Conservation (phyloP, 1,140 invertebrate genomes). For the Macrotrachela quadricornifera region DNA sequence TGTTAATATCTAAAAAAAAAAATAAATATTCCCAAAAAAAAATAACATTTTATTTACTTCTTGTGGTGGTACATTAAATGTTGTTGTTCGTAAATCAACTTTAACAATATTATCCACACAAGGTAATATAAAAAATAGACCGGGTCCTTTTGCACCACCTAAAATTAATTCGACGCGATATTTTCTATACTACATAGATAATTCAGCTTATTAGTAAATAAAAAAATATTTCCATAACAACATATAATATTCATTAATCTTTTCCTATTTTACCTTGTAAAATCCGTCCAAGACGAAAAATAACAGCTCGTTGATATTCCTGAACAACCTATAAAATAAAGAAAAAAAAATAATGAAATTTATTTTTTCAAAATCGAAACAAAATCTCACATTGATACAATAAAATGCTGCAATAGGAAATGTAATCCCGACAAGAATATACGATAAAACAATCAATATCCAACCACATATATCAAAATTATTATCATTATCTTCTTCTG, state of each 20-base stretch:
- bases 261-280: no score
- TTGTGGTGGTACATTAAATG: conserved; percentile 5
- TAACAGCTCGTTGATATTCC: conserved; percentile 11
- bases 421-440: background rate
- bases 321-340: background rate
- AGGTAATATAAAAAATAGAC: conserved; percentile 10
- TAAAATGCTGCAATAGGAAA: background rate
- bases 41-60: conserved; percentile 8
- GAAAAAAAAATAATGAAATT: background rate
- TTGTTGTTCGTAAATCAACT: conserved; percentile 9
- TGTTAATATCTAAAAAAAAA: conserved; percentile 8
- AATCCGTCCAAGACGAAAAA: conserved; percentile 9
- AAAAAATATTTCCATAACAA: no score
- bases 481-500: background rate
- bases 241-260: no score
- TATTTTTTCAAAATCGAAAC: background rate
- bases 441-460: background rate
- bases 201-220: no score
- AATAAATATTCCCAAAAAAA: conserved; percentile 1
- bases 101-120: conserved; percentile 8
- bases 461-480: background rate
- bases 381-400: background rate
- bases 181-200: no score
- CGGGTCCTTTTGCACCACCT: conserved; percentile 10
- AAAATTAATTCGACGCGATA: no score